Percentiles rank a stretch among this genome's conserved stretches.
Conservation (phyloP, 2,797 vertebrate genomes). For the Lycodopsis pacificus region DNA sequence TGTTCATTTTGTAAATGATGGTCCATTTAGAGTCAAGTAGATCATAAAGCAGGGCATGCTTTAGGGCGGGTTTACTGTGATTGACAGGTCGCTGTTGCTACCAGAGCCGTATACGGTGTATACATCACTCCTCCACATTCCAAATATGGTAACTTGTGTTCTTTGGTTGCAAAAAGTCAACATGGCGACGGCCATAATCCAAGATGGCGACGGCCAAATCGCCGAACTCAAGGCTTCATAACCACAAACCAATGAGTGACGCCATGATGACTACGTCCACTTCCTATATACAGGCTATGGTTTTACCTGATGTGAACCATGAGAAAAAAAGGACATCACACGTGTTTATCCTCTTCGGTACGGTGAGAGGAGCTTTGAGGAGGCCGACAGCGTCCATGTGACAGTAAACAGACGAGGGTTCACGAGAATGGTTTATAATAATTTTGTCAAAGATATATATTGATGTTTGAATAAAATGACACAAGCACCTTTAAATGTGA, state of each 20-base stretch:
- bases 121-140: background rate
- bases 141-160: background rate
- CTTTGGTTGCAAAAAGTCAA: background rate
- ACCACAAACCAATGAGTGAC: background rate
- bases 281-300: background rate
- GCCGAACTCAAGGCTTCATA: background rate
- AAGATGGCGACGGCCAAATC: background rate
- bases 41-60: background rate
- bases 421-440: background rate
- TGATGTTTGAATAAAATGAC: background rate
- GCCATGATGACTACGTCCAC: background rate
- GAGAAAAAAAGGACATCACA: background rate
- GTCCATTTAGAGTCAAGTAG: background rate
- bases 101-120: too few relatives aligned
- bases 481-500: background rate
- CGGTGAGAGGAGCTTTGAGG: constrained; percentile 18
- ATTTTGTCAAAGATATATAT: background rate
- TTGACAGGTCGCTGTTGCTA: background rate
- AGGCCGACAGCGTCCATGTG: background rate
- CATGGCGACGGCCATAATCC: too few relatives aligned
- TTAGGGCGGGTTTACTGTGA: background rate
- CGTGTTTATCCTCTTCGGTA: constrained; percentile 17
- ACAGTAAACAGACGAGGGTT: constrained; percentile 15
- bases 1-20: background rate
- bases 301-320: constrained; percentile 1